A percentile compares a stretch with the other conserved stretches of the same genome.
Evolutionary conservation across 2,113 vertebrate genomes (phyloP).

Genomic region (Rhabdornis inornatus): DNA sequence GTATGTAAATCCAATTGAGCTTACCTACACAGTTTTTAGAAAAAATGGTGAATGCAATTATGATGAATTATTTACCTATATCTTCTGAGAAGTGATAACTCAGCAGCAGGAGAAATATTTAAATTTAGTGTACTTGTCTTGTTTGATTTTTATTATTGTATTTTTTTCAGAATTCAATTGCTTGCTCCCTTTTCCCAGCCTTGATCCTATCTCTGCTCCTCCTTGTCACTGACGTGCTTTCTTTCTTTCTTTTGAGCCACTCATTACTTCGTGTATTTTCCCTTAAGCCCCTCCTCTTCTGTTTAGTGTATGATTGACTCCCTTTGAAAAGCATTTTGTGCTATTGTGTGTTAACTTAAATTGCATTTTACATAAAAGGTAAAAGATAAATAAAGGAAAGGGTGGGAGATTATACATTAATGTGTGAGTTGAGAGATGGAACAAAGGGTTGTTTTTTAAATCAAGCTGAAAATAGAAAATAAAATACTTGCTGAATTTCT

Average conservation of each 20-base stretch:
- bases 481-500: constrained; percentile 39
- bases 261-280: constrained; percentile 28
- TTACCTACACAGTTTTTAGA: not conserved
- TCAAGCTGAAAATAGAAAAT: constrained; percentile 64
- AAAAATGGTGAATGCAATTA: not conserved
- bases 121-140: not conserved
- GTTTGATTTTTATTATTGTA: not conserved
- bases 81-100: not conserved
- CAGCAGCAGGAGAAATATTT: not conserved
- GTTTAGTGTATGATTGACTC: constrained; percentile 33
- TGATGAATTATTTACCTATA: not conserved
- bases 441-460: constrained; percentile 63
- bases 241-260: not conserved
- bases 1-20: not conserved
- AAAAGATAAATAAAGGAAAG: constrained; percentile 37
- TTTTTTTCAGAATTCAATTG: constrained; percentile 27
- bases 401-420: constrained; percentile 35
- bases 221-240: not conserved
- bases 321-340: constrained; percentile 53
- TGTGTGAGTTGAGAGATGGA: constrained; percentile 19
- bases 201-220: not conserved
- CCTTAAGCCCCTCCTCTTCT: constrained; percentile 53
- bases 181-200: not conserved
- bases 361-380: constrained; percentile 49
- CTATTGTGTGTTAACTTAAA: constrained; percentile 51